Base-by-base conservation (phyloP, 2,888 invertebrate genomes). In the Lampropteryx suffumata region DNA sequence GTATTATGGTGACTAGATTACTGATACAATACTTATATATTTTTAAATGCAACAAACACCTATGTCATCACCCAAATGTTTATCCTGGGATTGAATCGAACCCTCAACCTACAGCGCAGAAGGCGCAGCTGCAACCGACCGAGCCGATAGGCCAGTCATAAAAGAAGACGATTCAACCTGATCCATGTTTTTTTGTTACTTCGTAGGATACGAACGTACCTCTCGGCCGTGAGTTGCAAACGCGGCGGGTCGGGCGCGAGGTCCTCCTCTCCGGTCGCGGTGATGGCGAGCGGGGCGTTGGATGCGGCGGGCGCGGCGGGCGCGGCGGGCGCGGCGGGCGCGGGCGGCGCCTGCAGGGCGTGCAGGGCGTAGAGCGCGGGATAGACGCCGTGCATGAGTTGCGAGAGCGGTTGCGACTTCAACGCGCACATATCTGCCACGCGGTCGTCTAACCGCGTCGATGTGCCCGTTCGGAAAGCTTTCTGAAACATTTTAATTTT, bases 351-450 rank as follows among this genome's bases (percentile, higher is more conserved):
- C 1, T 55, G 47, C 43, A 98, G 91, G 58, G 90, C 82, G 84
- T 98, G 97, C 45, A 99, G 85, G 6, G 97, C 93, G 89, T 98
- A 99, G 60, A 99, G 91, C 80, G 96, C 95, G 0, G 99, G 99
- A 91, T 99, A 98, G 60, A 98, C 93, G 61, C 91, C 92, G 69
- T 96, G 96, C 74, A 99, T 92, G 17, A 99, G 91, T 73, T 94
- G 93, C 54, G 91, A 82, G 42, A 98, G 90, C 6, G 99, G 99
- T 67, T 96, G 83, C 29, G 94, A 93, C 90, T 99, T 99, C 92
- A 99, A 94, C 79, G 95, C 94, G 81, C 97, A 96, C 98, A 99
- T 97, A 45, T 97, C 96, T 70, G 93, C 95, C 27, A 98, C 94
- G 46, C 99, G 93, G 82, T 99, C 98, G 90, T 99, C 99, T 44